phyloP scores from a whole-genome alignment of 2,113 vertebrate species.

The Pluvianellus socialis region DNA sequence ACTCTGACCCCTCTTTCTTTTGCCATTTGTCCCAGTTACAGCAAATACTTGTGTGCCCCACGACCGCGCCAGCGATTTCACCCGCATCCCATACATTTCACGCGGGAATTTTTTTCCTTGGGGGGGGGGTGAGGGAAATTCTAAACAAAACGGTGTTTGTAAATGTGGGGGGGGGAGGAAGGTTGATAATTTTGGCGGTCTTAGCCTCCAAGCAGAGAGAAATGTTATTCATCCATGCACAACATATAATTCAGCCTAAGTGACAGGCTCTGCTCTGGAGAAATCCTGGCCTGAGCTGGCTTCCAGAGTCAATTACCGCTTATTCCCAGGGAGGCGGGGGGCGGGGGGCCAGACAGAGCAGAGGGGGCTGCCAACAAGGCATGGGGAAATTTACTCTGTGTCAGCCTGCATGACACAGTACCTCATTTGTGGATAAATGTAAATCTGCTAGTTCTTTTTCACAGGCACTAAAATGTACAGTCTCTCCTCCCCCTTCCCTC shows the following conservation, averaged over 20 bases:
- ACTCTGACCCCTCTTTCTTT: neutral
- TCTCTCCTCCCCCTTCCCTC: conserved; percentile 17
- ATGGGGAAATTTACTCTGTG: conserved; percentile 46
- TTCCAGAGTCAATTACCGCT: conserved; percentile 66
- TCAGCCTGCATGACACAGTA: conserved; percentile 56
- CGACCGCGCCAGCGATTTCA: neutral
- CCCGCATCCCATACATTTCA: neutral
- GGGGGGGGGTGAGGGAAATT: neutral
- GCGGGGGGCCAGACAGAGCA: conserved; percentile 17
- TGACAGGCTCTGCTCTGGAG: conserved; percentile 69
- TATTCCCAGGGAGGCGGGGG: conserved; percentile 55
- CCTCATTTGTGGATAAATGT: conserved; percentile 71
- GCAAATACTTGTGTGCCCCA: neutral
- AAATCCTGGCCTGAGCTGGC: conserved; percentile 58
- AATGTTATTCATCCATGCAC: conserved; percentile 62
- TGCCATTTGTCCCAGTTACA: neutral
- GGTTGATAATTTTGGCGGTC: conserved; percentile 50
- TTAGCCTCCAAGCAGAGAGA: conserved; percentile 42
- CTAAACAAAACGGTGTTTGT: conserved; percentile 47
- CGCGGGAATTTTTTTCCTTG: neutral
- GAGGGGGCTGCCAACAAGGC: conserved; percentile 45
- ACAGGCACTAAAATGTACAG: conserved; percentile 64
- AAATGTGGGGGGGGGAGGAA: neutral
- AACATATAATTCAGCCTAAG: conserved; percentile 68
- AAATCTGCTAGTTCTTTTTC: conserved; percentile 62